Evolutionary conservation across 2,888 invertebrate genomes (phyloP).

Genomic region (Lycocerus yunnanus): DNA sequence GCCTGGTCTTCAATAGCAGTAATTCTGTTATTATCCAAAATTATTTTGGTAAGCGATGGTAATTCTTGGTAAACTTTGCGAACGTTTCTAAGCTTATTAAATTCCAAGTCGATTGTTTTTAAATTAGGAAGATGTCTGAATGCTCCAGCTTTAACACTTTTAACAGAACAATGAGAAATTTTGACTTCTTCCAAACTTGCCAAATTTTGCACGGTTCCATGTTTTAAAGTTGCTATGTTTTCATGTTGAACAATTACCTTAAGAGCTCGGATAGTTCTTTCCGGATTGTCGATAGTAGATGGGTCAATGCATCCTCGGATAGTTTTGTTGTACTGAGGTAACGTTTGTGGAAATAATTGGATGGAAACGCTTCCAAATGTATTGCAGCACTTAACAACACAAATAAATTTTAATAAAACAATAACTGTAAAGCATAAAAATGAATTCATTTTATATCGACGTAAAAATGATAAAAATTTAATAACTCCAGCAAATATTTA

Average conservation of each 20-base stretch:
- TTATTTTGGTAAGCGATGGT: not conserved
- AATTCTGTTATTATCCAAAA: not conserved
- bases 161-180: not conserved
- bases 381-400: not conserved
- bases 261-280: not conserved
- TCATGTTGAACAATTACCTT: not conserved
- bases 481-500: not conserved
- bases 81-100: not conserved
- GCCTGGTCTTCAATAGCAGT: not conserved
- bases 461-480: not conserved
- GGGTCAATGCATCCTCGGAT: not conserved
- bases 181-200: not conserved
- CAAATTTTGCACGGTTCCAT: not conserved
- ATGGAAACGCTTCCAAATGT: not conserved
- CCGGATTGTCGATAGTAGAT: not conserved
- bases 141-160: not conserved
- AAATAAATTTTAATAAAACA: not conserved
- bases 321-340: not conserved
- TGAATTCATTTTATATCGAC: not conserved
- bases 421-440: not conserved
- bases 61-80: not conserved
- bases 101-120: not conserved
- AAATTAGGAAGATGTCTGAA: not conserved
- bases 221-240: not conserved
- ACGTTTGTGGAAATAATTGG: not conserved